A percentile compares a stretch with the other conserved stretches of the same genome.
Evolutionary conservation across 2,888 invertebrate genomes (phyloP).

Genomic region (Mesorhabditis sp.): DNA sequence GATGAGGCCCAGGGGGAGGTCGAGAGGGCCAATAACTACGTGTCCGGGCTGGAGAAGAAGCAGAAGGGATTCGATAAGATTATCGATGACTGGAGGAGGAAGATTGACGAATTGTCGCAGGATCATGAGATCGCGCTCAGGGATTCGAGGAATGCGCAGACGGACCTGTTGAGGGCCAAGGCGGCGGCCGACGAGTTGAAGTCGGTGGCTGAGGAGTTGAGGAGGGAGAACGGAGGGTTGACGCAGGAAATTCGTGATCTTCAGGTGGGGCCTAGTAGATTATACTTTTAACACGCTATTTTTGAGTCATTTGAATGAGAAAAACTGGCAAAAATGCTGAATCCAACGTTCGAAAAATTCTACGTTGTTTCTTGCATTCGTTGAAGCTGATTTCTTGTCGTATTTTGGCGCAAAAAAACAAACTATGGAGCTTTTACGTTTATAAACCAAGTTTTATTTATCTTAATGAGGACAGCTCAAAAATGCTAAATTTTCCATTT

Average conservation of each 20-base stretch:
- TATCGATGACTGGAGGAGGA: constrained; percentile 98
- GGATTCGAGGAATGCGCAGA: constrained; percentile 98
- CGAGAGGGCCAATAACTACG: constrained; percentile 66
- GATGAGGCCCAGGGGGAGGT: constrained; percentile 90
- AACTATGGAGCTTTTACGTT: too few species aligned
- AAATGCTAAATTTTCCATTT: too few species aligned
- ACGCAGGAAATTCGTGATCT: constrained; percentile 97
- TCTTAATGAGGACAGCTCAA: too few species aligned
- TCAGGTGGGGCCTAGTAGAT: constrained; percentile 67
- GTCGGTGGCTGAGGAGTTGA: constrained; percentile 81
- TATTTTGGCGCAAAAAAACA: too few species aligned
- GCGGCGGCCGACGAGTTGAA: constrained; percentile 25
- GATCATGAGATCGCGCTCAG: constrained; percentile 97
- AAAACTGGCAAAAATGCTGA: too few species aligned
- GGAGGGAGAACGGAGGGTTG: constrained; percentile 98
- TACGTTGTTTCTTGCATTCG: too few species aligned
- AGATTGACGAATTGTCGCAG: constrained; percentile 88
- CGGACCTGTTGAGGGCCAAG: constrained; percentile 72
- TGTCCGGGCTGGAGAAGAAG: constrained; percentile 84
- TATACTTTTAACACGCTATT: constrained; percentile 65
- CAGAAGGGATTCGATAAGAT: constrained; percentile 96
- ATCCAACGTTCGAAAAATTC: too few species aligned
- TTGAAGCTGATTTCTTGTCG: too few species aligned
- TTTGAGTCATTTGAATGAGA: too few species aligned
- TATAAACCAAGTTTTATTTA: too few species aligned